These are phyloP conservation scores for Sipha maydis DNA, from an alignment of 2,888 invertebrate species.

Conservation along the genomic window DNA sequence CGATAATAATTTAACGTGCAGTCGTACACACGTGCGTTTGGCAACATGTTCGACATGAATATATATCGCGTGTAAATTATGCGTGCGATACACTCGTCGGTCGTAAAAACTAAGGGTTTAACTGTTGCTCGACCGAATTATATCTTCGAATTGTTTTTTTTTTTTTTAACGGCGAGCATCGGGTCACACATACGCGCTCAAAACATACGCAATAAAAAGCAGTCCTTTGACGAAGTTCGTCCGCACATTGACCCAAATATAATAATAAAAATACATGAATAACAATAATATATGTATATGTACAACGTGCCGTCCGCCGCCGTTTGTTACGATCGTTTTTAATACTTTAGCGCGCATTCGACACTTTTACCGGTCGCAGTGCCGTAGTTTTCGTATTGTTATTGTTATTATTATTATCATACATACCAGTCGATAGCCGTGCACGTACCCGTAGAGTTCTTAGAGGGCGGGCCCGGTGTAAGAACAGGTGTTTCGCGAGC, in stretches of 20 bases:
- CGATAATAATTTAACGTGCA: no score
- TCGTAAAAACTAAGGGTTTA: neutral
- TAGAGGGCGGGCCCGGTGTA: neutral
- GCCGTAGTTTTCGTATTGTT: neutral
- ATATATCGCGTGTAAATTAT: no score
- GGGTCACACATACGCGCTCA: neutral
- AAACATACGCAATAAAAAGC: no score
- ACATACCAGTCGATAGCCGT: no score
- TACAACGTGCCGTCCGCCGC: no score
- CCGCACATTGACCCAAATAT: neutral
- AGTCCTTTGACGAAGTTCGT: neutral
- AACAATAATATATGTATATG: no score
- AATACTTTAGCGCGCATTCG: neutral
- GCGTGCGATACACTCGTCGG: neutral
- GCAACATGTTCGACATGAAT: no score
- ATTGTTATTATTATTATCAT: no score
- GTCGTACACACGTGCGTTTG: no score
- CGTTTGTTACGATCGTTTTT: no score
- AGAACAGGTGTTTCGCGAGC: neutral
- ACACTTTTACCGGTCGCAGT: neutral
- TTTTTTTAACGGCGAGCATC: neutral
- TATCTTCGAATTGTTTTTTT: neutral
- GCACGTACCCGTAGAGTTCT: no score
- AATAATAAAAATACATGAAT: no score
- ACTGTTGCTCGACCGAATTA: neutral